Percentiles rank a stretch among this genome's conserved stretches.
Conservation (phyloP, 2,113 vertebrate species). For the Cranoglanis bouderius region DNA sequence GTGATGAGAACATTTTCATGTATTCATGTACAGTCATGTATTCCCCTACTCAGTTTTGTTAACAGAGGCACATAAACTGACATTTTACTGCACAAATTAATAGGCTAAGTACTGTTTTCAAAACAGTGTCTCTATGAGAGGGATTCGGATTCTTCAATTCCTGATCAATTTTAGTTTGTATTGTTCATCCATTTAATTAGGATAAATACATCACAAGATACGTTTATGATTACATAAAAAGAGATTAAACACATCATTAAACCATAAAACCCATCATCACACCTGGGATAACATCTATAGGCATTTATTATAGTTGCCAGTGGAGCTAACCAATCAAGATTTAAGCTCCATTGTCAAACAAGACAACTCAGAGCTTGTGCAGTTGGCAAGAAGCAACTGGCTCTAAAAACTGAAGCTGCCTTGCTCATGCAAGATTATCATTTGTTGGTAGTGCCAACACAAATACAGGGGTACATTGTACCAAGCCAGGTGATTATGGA, state of each 20-base stretch:
- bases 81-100: neutral
- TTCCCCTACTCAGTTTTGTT: neutral
- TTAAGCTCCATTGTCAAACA: neutral
- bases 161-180: neutral
- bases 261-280: neutral
- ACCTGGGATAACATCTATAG: neutral
- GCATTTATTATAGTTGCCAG: neutral
- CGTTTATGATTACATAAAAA: neutral
- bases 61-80: neutral
- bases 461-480: neutral
- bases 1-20: neutral
- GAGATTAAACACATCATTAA: neutral
- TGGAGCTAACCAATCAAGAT: neutral
- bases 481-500: neutral
- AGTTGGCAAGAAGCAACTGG: neutral
- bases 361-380: neutral
- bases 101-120: neutral
- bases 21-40: neutral
- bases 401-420: neutral
- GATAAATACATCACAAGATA: neutral
- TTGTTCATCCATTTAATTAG: neutral
- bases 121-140: neutral
- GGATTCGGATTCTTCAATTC: neutral
- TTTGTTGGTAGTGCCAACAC: neutral
- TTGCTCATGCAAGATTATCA: neutral